These are phyloP conservation scores for Tenthredo distinguenda DNA, from an alignment of 2,888 invertebrate genomes.

Conservation along the genomic window DNA sequence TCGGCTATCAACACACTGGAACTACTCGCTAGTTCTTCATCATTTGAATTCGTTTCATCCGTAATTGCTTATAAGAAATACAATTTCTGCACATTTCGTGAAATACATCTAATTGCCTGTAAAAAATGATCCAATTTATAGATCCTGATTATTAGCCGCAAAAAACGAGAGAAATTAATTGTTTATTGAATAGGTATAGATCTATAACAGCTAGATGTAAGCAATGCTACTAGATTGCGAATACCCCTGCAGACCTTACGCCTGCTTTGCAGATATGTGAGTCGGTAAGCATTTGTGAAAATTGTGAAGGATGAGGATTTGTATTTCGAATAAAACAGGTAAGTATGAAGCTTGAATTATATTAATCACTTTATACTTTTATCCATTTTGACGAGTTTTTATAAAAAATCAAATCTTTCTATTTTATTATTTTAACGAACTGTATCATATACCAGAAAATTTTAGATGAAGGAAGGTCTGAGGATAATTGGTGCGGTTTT, in stretches of 20 bases:
- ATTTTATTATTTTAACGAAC: not conserved
- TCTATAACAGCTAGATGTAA: not conserved
- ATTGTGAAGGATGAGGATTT: not conserved
- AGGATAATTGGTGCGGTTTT: too few species aligned
- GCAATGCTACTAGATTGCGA: not conserved
- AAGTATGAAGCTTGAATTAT: not conserved
- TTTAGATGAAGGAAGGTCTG: too few species aligned
- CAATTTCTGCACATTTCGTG: not conserved
- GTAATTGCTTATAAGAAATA: not conserved
- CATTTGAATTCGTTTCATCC: not conserved
- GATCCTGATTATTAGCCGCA: not conserved
- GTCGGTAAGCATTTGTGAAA: not conserved
- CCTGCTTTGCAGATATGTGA: not conserved
- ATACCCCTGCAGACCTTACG: not conserved
- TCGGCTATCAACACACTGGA: conserved; percentile 11
- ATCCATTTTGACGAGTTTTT: not conserved
- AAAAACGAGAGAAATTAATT: not conserved
- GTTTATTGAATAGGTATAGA: not conserved
- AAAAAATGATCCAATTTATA: not conserved
- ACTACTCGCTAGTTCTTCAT: not conserved
- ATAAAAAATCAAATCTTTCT: not conserved
- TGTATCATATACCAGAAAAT: not conserved
- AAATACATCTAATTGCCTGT: not conserved
- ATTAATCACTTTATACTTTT: too few species aligned
- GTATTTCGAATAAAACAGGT: not conserved